Evolutionary conservation across 2,888 invertebrate species (phyloP), one percentile per base, ranked within the genome.

Genomic region (Hydroisotoma schaefferi): DNA sequence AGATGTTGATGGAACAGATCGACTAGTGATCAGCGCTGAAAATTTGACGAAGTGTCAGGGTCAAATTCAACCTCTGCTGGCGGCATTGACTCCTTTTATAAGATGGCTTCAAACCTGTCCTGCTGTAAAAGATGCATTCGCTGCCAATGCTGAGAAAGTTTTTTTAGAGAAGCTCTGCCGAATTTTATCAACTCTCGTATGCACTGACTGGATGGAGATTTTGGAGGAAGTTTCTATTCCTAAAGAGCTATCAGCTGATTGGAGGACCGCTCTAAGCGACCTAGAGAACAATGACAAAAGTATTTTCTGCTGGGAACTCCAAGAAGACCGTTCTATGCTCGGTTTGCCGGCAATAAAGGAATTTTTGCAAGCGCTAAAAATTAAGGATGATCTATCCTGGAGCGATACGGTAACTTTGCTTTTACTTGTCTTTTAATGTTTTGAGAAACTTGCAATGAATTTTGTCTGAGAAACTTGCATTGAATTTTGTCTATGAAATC

Each of bases 91-190:
- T 8, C 71, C 71, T 5, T 71, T 69, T 37, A 59, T 70, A 5
- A 37, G 66, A 28, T 71, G 71, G 69, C 51, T 71, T 43, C 62
- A 67, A 55, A 55, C 60, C n/a, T 68, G 66, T 27, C 61, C 67
- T 2, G 64, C 59, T 38, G 64, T 71, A 12, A 66, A 62, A 43
- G 65, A 66, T 49, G 71, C 69, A 1, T 65, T 71, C 47, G 67
- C 69, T 8, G 65, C 67, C 5, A 68, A 68, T 44, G 65, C 63
- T 43, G 71, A 68, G 18, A 66, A 68, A 51, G 55, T 63, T 6
- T 69, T 69, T 49, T 46, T 71, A 12, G 60, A 61, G 15, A 63
- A 58, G 53, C 53, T 71, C 23, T 71, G 71, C 47, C 46, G 58
- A 12, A 54, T 62, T 15, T 49, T 71, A 15, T 68, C 68, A 54